Conservation (phyloP, 2,888 invertebrate genomes). For the Aphodius sticticus region DNA sequence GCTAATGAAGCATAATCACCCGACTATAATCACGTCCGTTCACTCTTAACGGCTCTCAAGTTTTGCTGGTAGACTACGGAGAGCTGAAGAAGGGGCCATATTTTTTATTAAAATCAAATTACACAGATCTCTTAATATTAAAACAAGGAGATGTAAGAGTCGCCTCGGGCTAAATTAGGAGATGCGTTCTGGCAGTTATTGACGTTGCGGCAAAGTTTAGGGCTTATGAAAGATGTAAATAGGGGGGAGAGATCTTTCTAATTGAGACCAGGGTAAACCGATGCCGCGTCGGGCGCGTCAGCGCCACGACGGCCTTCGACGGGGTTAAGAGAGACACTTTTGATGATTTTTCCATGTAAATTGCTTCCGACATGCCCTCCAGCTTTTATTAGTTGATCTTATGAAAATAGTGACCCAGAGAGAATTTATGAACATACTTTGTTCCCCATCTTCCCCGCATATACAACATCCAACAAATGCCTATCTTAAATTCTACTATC, state of each 20-base stretch:
- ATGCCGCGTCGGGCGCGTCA: not conserved
- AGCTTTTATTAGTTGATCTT: slow-evolving; percentile 4
- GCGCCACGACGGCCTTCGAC: not conserved
- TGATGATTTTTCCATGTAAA: slow-evolving; percentile 4
- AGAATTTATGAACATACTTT: not conserved
- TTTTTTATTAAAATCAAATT: slow-evolving; percentile 4
- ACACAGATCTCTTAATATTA: slow-evolving; percentile 4
- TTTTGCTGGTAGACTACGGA: not conserved
- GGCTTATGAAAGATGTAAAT: slow-evolving; percentile 4
- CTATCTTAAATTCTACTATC: not conserved
- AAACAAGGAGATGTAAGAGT: not conserved
- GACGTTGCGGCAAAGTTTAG: not conserved
- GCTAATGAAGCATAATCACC: slow-evolving; percentile 4
- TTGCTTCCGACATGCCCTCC: not conserved
- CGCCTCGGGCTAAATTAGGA: not conserved
- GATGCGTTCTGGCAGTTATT: slow-evolving; percentile 4
- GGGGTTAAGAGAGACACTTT: not conserved
- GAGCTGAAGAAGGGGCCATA: not conserved
- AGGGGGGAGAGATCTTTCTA: not conserved
- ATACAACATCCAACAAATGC: not conserved
- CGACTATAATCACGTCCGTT: not conserved
- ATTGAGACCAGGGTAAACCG: not conserved
- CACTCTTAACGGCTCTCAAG: not conserved
- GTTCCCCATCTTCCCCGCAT: not conserved
- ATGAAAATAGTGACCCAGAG: slow-evolving; percentile 4